A percentile compares a stretch with the other conserved stretches of the same genome.
Evolutionary conservation across 2,888 invertebrate species (phyloP).

Genomic region (Phragmatobia fuliginosa): DNA sequence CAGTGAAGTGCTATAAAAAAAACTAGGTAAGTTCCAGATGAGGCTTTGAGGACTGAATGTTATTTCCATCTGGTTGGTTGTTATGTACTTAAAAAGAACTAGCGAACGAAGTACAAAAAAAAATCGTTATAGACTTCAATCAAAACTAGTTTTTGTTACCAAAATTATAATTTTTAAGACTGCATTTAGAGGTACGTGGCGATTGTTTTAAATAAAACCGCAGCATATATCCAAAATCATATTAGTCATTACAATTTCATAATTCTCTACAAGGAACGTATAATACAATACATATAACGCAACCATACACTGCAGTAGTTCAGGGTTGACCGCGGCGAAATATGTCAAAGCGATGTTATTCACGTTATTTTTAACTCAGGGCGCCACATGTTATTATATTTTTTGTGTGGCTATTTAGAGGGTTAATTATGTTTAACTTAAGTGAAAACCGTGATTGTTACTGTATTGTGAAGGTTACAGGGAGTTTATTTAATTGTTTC

Average conservation of each 20-base stretch:
- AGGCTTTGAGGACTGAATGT: no score
- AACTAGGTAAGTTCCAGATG: no score
- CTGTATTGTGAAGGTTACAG: background rate
- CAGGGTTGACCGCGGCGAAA: constrained; percentile 38
- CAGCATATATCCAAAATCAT: no score
- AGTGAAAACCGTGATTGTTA: background rate
- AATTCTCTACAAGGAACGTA: constrained; percentile 16
- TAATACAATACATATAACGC: constrained; percentile 11
- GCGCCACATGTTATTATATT: constrained; percentile 17
- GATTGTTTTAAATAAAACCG: no score
- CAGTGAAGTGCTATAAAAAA: background rate
- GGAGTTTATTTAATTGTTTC: background rate
- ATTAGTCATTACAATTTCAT: no score
- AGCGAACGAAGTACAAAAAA: background rate
- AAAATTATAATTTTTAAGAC: background rate
- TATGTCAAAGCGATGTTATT: constrained; percentile 42
- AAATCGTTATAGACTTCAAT: background rate
- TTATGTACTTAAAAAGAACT: background rate
- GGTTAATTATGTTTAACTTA: constrained; percentile 21
- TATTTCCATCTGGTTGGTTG: background rate
- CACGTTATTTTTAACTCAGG: constrained; percentile 29
- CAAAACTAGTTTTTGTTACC: background rate
- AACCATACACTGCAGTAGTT: constrained; percentile 39
- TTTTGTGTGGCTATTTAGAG: constrained; percentile 1
- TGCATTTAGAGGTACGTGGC: background rate